Conservation (phyloP, 2,113 vertebrate species). For the Rhizomys pruinosus region DNA sequence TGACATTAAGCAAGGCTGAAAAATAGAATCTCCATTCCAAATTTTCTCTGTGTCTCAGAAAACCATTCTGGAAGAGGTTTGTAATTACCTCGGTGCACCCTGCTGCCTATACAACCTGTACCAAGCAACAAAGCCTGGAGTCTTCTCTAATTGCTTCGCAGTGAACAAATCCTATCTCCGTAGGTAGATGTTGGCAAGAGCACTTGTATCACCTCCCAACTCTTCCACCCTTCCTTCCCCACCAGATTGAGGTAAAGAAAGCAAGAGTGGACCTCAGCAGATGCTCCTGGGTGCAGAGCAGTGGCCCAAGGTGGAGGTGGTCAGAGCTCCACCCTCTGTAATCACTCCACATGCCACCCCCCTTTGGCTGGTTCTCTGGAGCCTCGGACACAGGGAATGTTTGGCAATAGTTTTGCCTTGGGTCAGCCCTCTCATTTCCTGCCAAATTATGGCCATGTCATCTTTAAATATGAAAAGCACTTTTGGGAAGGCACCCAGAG, state of each 20-base stretch:
- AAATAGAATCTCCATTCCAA: not conserved
- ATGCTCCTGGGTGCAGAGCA: not conserved
- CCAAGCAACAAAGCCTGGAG: not conserved
- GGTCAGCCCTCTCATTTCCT: not conserved
- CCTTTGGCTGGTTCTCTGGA: not conserved
- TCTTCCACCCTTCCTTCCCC: not conserved
- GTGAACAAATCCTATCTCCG: not conserved
- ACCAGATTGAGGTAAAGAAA: not conserved
- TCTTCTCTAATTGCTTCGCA: not conserved
- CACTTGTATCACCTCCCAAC: not conserved
- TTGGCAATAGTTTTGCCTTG: not conserved
- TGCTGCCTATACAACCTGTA: not conserved
- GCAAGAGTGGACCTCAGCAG: not conserved
- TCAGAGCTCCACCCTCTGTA: fast-evolving
- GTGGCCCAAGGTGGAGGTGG: fast-evolving
- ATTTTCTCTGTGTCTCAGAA: not conserved
- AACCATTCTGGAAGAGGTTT: not conserved
- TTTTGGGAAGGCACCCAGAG: not conserved
- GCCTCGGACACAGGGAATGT: fast-evolving
- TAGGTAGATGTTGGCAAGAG: not conserved
- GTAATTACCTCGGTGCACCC: not conserved
- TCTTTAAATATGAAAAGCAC: not conserved
- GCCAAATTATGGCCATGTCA: not conserved
- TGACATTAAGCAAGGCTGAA: not conserved
- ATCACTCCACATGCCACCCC: fast-evolving